phyloP scores from a whole-genome alignment of 2,888 invertebrate genomes.

The Lymantria monacha region DNA sequence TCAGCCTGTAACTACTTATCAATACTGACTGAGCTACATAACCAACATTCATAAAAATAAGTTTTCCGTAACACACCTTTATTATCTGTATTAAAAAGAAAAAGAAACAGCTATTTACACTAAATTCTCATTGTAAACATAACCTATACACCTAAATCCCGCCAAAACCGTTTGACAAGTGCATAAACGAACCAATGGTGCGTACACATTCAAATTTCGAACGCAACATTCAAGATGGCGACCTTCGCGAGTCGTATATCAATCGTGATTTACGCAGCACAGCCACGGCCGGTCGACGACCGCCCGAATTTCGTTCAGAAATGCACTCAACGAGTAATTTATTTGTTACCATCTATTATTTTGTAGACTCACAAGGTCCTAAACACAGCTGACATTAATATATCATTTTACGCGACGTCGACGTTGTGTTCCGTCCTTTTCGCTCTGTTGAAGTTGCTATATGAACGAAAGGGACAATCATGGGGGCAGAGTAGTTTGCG shows the following conservation, averaged over 20 bases:
- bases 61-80: constrained; percentile 20
- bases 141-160: constrained; percentile 36
- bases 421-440: constrained; percentile 52
- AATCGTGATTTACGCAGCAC: constrained; percentile 76
- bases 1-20: no score
- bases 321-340: constrained; percentile 80
- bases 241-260: constrained; percentile 78
- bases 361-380: constrained; percentile 82
- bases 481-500: constrained; percentile 69
- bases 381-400: constrained; percentile 82
- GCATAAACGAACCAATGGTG: constrained; percentile 62
- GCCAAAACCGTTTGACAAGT: constrained; percentile 48
- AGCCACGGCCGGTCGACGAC: constrained; percentile 75
- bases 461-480: constrained; percentile 51
- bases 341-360: constrained; percentile 82
- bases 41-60: not conserved
- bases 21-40: no score
- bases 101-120: constrained; percentile 15
- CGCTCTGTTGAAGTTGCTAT: constrained; percentile 19
- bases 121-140: constrained; percentile 30
- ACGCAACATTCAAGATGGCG: constrained; percentile 77
- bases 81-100: constrained; percentile 30
- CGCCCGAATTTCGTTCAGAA: constrained; percentile 80
- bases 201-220: constrained; percentile 75
- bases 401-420: constrained; percentile 80